Base-by-base conservation (phyloP, 2,797 vertebrate species). In the Platalea minor region DNA sequence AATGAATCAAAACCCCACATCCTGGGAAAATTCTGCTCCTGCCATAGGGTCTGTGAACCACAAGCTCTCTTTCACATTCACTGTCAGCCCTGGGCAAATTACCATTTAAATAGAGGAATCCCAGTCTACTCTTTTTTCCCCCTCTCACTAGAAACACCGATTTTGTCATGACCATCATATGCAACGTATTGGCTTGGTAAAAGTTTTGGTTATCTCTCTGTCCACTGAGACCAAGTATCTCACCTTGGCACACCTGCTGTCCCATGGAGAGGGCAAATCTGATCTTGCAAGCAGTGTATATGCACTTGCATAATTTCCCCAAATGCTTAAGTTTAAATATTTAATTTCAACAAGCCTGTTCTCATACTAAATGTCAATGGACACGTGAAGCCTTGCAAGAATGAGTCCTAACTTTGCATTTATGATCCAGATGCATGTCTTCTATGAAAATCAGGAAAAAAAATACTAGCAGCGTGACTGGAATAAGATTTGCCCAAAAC, bases 151-250 rank as follows among this genome's bases (percentile, higher is more conserved):
- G 21, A 29, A 72, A 78, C 18, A 90, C 21, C 46, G 78, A 4
- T 56, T 50, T 54, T 65, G 21, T 56, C 65, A 43, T 76, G 68
- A 91, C 78, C 48, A 76, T 91, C 51, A 56, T 24, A 35, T 11
- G 74, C 37, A 43, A 41, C 79, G 21, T 53, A 25, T 5, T 60
- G 72, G 13, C 69, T 84, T 64, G 37, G 13, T 48, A 88, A 77
- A 95, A 60, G 81, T 90, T 96, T 86, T 18, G 8, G 79, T 88
- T 65, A 65, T 93, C 51, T 92, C 68, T 57, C 45, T 86, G 61
- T 85, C 73, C 13, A 15, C 14, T 29, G 33, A 24, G n/a, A 65
- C 35, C 85, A 59, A 68, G 70, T 81, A 56, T 4, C 81, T 79
- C 92, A 88, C 69, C 29, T 89, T 89, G 77, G 94, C 91, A 79